Percentiles rank a stretch among this genome's conserved stretches.
Conservation (phyloP, 1,140 invertebrate genomes). For the Platyscapa corneri region DNA sequence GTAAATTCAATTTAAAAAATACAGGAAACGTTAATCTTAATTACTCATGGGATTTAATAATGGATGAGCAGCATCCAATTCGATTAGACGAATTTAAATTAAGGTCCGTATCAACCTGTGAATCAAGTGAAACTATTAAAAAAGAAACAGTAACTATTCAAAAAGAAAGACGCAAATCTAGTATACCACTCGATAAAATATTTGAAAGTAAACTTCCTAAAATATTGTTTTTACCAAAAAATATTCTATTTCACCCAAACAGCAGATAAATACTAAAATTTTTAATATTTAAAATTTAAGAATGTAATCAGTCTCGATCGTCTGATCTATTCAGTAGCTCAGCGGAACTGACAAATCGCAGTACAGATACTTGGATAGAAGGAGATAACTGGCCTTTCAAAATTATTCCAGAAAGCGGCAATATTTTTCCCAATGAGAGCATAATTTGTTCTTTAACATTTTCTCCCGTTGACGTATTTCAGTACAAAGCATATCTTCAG, state of each 20-base stretch:
- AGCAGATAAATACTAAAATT: neutral
- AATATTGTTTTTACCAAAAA: too few relatives aligned
- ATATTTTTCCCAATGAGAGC: conserved; percentile 55
- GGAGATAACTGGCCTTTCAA: conserved; percentile 61
- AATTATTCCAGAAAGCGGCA: conserved; percentile 62
- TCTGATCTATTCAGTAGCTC: conserved; percentile 63
- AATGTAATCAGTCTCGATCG: neutral
- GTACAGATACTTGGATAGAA: conserved; percentile 62
- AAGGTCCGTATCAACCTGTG: neutral
- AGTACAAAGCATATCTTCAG: conserved; percentile 62
- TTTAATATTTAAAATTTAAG: conserved; percentile 2
- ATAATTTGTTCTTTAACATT: conserved; percentile 59
- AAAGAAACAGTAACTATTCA: too few relatives aligned
- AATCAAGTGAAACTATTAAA: neutral
- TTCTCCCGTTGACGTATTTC: conserved; percentile 62
- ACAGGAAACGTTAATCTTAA: conserved; percentile 56
- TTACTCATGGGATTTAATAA: conserved; percentile 60
- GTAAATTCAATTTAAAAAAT: conserved; percentile 58
- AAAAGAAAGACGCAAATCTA: neutral
- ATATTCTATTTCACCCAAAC: too few relatives aligned
- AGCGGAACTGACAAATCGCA: conserved; percentile 57
- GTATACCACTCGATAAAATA: neutral
- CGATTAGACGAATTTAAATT: conserved; percentile 36
- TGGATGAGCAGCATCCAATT: conserved; percentile 61
- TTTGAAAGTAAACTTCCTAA: too few relatives aligned